A percentile compares a stretch with the other conserved stretches of the same genome.
Conservation (phyloP, 2,888 invertebrate genomes). For the Troglohyphantes excavatus region DNA sequence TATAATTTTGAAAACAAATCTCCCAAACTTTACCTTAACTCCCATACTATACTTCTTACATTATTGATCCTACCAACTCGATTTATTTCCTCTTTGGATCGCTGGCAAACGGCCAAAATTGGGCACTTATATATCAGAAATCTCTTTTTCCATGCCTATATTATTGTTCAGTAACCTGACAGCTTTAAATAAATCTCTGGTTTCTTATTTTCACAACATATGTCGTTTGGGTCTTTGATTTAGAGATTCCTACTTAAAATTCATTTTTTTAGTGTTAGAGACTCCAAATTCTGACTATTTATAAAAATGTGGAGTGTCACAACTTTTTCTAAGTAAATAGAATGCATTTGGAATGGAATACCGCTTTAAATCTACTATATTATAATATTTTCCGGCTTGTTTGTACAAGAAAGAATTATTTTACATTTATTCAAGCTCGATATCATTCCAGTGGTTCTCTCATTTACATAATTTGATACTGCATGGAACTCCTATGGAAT, state of each 20-base stretch:
- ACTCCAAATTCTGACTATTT: neutral
- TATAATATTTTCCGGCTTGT: neutral
- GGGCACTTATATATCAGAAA: slow-evolving; percentile 24
- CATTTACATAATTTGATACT: neutral
- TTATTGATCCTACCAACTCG: slow-evolving; percentile 28
- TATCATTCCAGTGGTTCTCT: neutral
- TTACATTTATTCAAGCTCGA: neutral
- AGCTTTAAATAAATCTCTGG: slow-evolving; percentile 22
- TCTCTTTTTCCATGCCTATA: slow-evolving; percentile 7
- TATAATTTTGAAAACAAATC: neutral
- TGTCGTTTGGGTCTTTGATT: neutral
- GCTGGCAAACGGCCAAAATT: slow-evolving; percentile 38
- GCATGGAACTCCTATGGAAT: neutral
- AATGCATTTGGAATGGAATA: neutral
- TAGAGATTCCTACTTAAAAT: neutral
- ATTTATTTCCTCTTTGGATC: slow-evolving; percentile 33
- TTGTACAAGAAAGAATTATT: neutral
- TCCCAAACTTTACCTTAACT: slow-evolving; percentile 12
- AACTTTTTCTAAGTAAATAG: neutral
- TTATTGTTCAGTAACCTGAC: slow-evolving; percentile 26
- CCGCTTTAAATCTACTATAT: neutral
- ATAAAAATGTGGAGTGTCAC: neutral
- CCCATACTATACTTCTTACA: neutral
- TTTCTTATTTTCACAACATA: neutral
- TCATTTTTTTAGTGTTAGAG: neutral